Evolutionary conservation across 2,113 vertebrate species (phyloP), one percentile per base, ranked within the genome.

Genomic region (Aix galericulata): DNA sequence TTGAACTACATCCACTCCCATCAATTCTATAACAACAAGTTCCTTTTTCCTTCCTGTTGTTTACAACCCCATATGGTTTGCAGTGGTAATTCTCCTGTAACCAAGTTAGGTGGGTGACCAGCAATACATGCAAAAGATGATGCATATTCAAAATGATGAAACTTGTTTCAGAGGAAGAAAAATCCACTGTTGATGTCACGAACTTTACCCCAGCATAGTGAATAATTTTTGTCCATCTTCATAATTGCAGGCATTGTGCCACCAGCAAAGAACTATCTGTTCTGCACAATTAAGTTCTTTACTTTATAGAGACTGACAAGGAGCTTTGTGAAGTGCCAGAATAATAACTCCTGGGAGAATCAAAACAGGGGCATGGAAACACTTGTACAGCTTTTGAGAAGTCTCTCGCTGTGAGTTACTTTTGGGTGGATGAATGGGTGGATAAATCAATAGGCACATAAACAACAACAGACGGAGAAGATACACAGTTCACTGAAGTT

Each of bases 251-350:
- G 71, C 64, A 88, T 53, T 66, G 7, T 88, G n/a, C n/a, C 52
- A 81, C 34, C 52, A 80, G 66, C 42, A 90, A 92, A 76, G 44
- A 62, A 63, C 38, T 71, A 34, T 56, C 38, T 16, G 6, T 91
- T 91, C 86, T 89, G 58, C 63, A 71, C 88, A 93, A 93, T 92
- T 79, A 94, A 68, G 46, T 75, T 94, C 83, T 96, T 83, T 72
- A 79, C 40, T 93, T 97, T 85, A 82, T 72, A 53, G 73, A 78
- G 34, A 55, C 32, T 77, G 77, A 73, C 62, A 77, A 60, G 88
- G 34, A 76, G 32, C 87, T 95, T 69, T 85, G 46, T 78, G 94
- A 86, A 78, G 79, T 89, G 56, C 42, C 82, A 77, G 88, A 89
- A 95, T 56, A 79, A 91, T 20, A 53, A 77, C 36, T 94, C 58